These are phyloP conservation scores for Pristionchus japonicus DNA, from an alignment of 2,888 invertebrate genomes.

Conservation along the genomic window DNA sequence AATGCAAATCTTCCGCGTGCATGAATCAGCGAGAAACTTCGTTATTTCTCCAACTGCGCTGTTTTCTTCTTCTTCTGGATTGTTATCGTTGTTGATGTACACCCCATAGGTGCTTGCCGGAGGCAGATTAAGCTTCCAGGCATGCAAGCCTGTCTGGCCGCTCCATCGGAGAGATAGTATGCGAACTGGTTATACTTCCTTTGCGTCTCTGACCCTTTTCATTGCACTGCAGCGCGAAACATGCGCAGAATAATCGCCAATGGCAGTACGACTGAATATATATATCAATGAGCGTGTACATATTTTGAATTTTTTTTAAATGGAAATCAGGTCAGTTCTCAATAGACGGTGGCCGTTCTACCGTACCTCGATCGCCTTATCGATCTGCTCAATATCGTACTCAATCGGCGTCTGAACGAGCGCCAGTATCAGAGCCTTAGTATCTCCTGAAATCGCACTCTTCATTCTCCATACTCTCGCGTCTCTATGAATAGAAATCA, in stretches of 20 bases:
- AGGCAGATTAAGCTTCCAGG: background rate
- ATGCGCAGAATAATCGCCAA: no score
- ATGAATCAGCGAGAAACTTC: background rate
- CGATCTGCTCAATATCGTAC: conserved; percentile 77
- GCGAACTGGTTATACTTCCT: no score
- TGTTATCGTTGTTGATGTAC: background rate
- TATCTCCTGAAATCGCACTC: background rate
- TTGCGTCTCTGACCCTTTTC: no score
- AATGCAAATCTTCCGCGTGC: no score
- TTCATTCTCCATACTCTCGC: no score
- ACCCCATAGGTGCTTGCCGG: background rate
- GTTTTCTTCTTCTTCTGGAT: background rate
- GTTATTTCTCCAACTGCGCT: background rate
- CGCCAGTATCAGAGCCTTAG: conserved; percentile 67
- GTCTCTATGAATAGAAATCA: no score
- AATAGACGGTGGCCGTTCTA: background rate
- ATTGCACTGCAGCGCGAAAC: no score
- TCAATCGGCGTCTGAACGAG: conserved; percentile 75
- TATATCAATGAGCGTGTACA: no score
- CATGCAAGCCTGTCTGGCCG: no score
- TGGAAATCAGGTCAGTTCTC: background rate
- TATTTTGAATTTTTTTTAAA: no score
- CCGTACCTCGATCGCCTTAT: conserved; percentile 74
- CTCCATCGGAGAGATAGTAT: background rate
- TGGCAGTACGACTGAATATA: no score